Evolutionary conservation across 2,888 invertebrate genomes (phyloP).

Genomic region (Baccha elongata): DNA sequence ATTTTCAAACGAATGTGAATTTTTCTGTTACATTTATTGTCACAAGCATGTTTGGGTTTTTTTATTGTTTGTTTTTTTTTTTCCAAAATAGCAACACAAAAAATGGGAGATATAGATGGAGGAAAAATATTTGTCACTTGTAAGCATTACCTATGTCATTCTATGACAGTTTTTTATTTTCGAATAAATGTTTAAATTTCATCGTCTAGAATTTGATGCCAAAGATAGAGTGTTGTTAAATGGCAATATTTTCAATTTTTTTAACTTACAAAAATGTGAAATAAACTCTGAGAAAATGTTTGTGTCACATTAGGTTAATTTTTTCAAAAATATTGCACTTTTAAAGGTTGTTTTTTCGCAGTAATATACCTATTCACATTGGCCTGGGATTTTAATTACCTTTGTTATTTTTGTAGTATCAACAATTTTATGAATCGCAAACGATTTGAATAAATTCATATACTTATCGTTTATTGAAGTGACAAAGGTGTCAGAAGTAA

Average conservation of each 20-base stretch:
- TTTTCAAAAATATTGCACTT: too few relatives aligned
- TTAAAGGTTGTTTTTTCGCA: too few relatives aligned
- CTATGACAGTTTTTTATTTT: constrained; percentile 52
- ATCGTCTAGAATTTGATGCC: constrained; percentile 5
- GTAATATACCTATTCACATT: too few relatives aligned
- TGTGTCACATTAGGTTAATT: too few relatives aligned
- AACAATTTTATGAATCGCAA: too few relatives aligned
- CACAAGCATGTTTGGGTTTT: constrained; percentile 27
- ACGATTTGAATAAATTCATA: too few relatives aligned
- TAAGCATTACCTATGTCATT: constrained; percentile 46
- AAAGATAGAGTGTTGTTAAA: not conserved
- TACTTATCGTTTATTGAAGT: too few relatives aligned
- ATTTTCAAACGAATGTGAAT: constrained; percentile 47
- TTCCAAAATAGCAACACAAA: not conserved
- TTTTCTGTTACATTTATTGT: constrained; percentile 66
- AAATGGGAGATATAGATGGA: constrained; percentile 19
- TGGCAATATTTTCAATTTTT: not conserved
- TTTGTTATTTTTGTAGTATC: too few relatives aligned
- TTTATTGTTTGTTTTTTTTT: not conserved
- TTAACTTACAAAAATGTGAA: too few relatives aligned
- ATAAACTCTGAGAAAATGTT: too few relatives aligned
- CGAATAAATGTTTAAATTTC: constrained; percentile 13
- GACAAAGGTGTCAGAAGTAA: too few relatives aligned
- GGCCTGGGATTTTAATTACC: too few relatives aligned
- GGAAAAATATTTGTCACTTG: constrained; percentile 38